phyloP scores from a whole-genome alignment of 2,888 invertebrate species.

The Drosophila trichaetosa region DNA sequence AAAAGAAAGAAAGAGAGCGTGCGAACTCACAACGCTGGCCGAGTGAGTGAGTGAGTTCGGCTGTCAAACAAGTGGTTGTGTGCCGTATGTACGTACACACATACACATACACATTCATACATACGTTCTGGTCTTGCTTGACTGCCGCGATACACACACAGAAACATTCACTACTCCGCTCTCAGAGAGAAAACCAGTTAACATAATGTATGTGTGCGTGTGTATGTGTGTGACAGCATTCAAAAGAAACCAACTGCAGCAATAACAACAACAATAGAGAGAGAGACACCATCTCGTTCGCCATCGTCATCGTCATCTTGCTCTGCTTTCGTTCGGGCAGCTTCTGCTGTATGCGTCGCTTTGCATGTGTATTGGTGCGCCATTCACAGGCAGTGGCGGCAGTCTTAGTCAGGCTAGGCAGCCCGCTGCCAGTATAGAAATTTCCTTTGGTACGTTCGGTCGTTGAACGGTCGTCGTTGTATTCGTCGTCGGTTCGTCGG shows the following conservation, averaged over 20 bases:
- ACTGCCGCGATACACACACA: slow-evolving; percentile 43
- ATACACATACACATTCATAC: slow-evolving; percentile 2
- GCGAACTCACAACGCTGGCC: slow-evolving; percentile 4
- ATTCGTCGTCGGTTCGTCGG: slow-evolving; percentile 39
- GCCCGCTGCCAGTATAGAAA: slow-evolving; percentile 74
- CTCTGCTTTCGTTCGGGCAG: slow-evolving; percentile 75
- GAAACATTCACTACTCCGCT: slow-evolving; percentile 34
- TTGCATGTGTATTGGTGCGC: slow-evolving; percentile 29
- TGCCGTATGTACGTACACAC: slow-evolving; percentile 15
- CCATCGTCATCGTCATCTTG: slow-evolving; percentile 62
- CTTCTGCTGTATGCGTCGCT: slow-evolving; percentile 52
- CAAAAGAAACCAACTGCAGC: slow-evolving; percentile 58
- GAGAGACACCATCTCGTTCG: slow-evolving; percentile 30
- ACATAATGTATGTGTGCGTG: slow-evolving; percentile 8
- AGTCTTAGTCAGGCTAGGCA: slow-evolving; percentile 53
- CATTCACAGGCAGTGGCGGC: slow-evolving; percentile 39
- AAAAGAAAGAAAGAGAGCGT: slow-evolving; percentile 15
- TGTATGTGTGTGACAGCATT: slow-evolving; percentile 38
- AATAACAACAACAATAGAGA: slow-evolving; percentile 28
- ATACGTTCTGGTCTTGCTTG: slow-evolving; percentile 52
- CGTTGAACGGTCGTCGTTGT: slow-evolving; percentile 37
- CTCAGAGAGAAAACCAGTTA: slow-evolving; percentile 61
- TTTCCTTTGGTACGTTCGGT: slow-evolving; percentile 81
- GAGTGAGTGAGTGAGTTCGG: slow-evolving; percentile 10
- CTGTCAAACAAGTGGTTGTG: slow-evolving; percentile 77